phyloP scores from a whole-genome alignment of 64 coral and sea anemone species.

The Actinia tenebrosa region DNA sequence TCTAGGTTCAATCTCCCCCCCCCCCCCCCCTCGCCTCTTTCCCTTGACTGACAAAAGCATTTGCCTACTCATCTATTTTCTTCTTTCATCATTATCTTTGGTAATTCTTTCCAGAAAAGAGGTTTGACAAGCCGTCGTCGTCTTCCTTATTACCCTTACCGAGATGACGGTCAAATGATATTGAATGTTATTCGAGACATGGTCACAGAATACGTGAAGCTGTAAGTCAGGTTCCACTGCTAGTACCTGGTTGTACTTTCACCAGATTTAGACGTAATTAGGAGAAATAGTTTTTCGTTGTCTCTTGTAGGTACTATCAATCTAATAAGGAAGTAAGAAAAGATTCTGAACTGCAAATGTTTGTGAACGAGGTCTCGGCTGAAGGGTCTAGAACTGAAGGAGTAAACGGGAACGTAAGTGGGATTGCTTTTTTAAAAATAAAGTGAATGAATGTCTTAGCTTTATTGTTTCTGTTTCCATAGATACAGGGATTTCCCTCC shows the following conservation, averaged over 20 bases:
- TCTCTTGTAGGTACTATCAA: slow-evolving; percentile 25
- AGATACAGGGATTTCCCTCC: slow-evolving; percentile 59
- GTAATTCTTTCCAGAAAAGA: slow-evolving; percentile 38
- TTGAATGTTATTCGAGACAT: slow-evolving; percentile 35
- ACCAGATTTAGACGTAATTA: not conserved
- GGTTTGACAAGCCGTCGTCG: slow-evolving; percentile 31
- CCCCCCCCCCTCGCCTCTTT: too few species aligned
- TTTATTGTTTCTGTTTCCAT: not conserved
- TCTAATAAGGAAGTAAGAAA: not conserved
- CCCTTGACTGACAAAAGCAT: too few species aligned
- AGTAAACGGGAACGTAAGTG: not conserved
- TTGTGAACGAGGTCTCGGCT: slow-evolving; percentile 22
- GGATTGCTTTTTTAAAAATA: not conserved
- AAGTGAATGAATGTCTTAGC: not conserved
- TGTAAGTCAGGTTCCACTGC: slow-evolving; percentile 37
- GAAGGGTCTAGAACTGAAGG: slow-evolving; percentile 5
- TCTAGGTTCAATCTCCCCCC: too few species aligned
- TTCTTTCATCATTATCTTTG: too few species aligned
- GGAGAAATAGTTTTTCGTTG: not conserved
- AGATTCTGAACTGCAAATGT: slow-evolving; percentile 27
- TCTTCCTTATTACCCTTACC: slow-evolving; percentile 63
- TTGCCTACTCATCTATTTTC: too few species aligned
- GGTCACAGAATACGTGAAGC: slow-evolving; percentile 36
- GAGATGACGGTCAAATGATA: slow-evolving; percentile 39
- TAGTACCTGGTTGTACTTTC: not conserved